Conservation (phyloP, 1,140 invertebrate genomes). For the Protaetia brevitarsis region DNA sequence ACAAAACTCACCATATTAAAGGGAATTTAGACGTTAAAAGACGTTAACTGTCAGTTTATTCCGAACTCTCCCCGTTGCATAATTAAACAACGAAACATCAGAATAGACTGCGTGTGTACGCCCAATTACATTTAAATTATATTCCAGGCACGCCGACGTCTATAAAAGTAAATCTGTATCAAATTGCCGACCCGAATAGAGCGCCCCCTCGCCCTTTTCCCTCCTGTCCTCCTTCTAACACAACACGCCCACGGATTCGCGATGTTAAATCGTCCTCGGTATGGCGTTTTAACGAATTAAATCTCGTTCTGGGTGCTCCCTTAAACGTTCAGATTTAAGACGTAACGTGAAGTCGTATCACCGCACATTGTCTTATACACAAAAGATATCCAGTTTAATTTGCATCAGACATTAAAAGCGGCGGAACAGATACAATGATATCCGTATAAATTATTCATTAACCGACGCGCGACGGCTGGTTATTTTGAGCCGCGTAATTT, state of each 20-base stretch:
- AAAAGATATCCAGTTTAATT: constrained; percentile 1
- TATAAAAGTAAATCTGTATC: constrained; percentile 14
- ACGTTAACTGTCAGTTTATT: too few relatives aligned
- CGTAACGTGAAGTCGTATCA: neutral
- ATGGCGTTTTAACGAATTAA: constrained; percentile 10
- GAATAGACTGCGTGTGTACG: too few relatives aligned
- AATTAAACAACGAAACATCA: too few relatives aligned
- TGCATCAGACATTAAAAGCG: constrained; percentile 2
- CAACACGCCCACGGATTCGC: neutral
- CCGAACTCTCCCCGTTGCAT: too few relatives aligned
- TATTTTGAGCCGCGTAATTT: too few relatives aligned
- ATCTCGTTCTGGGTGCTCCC: constrained; percentile 3
- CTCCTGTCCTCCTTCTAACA: too few relatives aligned
- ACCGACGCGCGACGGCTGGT: neutral
- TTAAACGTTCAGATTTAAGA: neutral
- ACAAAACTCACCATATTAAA: too few relatives aligned
- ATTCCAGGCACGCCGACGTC: neutral
- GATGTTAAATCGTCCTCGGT: neutral
- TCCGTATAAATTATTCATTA: constrained; percentile 12
- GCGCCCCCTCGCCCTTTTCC: neutral
- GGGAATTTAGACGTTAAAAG: too few relatives aligned
- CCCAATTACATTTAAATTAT: constrained; percentile 5
- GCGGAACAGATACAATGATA: constrained; percentile 7
- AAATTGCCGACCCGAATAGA: neutral
- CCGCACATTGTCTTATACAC: neutral